phyloP scores from a whole-genome alignment of 92 coral and sea anemone genomes.

The Galaxea fascicularis region DNA sequence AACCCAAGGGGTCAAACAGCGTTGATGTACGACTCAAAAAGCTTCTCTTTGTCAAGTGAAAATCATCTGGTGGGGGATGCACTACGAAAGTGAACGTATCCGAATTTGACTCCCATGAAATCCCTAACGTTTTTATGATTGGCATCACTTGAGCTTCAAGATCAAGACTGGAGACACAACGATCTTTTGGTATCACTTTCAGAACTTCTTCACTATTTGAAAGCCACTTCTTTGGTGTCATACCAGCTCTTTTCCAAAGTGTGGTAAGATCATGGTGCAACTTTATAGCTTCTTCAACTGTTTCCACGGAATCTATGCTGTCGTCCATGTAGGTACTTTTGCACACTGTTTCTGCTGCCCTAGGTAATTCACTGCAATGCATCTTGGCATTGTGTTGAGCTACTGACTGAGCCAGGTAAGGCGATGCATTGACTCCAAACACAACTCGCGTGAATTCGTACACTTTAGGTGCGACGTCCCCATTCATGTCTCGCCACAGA shows the following conservation, averaged over 20 bases:
- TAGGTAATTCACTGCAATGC: background rate
- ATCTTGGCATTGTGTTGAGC: background rate
- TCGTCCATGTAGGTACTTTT: background rate
- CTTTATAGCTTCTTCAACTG: background rate
- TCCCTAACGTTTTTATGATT: background rate
- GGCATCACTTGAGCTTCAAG: background rate
- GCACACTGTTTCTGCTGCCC: background rate
- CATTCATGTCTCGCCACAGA: background rate
- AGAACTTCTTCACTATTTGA: slow-evolving; percentile 21
- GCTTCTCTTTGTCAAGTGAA: slow-evolving; percentile 39
- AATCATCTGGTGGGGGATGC: background rate
- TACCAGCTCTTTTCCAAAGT: slow-evolving; percentile 14
- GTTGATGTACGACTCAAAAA: slow-evolving; percentile 54
- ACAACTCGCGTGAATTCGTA: background rate
- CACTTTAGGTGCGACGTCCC: background rate
- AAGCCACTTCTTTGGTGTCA: slow-evolving; percentile 24
- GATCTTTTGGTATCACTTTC: background rate
- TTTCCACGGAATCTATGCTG: background rate
- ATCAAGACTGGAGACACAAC: background rate
- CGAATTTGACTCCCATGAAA: slow-evolving; percentile 6
- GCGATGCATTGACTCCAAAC: background rate
- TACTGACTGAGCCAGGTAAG: background rate
- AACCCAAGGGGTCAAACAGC: slow-evolving; percentile 66
- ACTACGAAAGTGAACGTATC: background rate
- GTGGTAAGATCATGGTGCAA: background rate